Evolutionary conservation across 2,797 vertebrate species (phyloP).

Genomic region (Microtus obscurus): DNA sequence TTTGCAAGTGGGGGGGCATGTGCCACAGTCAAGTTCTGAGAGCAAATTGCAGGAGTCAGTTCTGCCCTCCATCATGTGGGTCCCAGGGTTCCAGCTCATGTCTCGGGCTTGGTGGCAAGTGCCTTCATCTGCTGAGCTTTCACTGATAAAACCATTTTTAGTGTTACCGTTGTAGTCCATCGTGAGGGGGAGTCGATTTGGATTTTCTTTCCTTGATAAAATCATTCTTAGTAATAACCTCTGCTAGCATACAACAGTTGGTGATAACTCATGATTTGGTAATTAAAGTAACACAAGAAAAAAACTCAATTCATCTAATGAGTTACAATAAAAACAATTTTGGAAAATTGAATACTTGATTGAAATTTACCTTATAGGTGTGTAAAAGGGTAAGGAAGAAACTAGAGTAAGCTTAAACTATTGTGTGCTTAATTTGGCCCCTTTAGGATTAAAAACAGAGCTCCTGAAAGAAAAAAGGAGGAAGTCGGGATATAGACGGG

Average conservation of each 20-base stretch:
- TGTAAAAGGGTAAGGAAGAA: slow-evolving; percentile 16
- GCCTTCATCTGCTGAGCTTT: background rate
- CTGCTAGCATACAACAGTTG: slow-evolving; percentile 60
- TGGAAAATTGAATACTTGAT: slow-evolving; percentile 21
- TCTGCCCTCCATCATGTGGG: background rate
- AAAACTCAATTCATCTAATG: slow-evolving; percentile 45
- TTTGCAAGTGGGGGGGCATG: background rate
- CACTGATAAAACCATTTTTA: slow-evolving; percentile 20
- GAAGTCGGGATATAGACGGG: background rate
- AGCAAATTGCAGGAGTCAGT: background rate
- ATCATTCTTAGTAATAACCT: background rate
- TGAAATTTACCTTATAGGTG: slow-evolving; percentile 49
- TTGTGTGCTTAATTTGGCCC: background rate
- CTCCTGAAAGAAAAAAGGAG: background rate
- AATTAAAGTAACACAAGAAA: slow-evolving; percentile 32
- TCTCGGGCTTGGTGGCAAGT: no score
- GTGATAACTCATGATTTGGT: slow-evolving; percentile 30
- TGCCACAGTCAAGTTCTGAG: background rate
- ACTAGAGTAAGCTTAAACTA: background rate
- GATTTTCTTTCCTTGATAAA: slow-evolving; percentile 24
- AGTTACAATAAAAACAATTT: slow-evolving; percentile 30
- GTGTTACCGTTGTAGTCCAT: background rate
- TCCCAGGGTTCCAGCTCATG: background rate
- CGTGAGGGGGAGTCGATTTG: background rate
- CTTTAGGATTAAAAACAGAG: slow-evolving; percentile 38